Evolutionary conservation across 1,140 invertebrate genomes (phyloP).

Genomic region (Drosophila insularis): DNA sequence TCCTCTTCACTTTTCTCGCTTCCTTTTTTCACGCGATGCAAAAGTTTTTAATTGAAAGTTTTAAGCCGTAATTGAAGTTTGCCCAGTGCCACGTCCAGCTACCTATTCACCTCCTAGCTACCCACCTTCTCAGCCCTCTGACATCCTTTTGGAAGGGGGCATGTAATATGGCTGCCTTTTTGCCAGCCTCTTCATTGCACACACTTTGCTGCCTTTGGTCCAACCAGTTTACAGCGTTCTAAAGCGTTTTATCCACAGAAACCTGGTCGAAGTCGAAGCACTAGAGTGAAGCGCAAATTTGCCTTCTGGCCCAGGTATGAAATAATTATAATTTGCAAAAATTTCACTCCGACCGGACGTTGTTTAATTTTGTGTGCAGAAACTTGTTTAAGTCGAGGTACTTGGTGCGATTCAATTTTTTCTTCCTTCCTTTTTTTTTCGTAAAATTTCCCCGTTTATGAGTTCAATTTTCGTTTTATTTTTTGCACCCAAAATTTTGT

Average conservation of each 20-base stretch:
- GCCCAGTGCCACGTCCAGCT: conserved; percentile 44
- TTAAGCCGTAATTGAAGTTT: conserved; percentile 69
- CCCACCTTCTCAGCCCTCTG: not conserved
- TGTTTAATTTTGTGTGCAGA: conserved; percentile 64
- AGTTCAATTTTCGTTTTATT: conserved; percentile 18
- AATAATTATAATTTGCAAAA: conserved; percentile 68
- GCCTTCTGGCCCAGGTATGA: conserved; percentile 58
- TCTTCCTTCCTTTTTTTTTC: not conserved
- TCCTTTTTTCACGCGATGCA: conserved; percentile 55
- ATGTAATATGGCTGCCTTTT: conserved; percentile 42
- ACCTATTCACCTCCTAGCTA: not conserved
- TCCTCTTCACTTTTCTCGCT: conserved; percentile 1
- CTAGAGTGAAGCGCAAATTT: conserved; percentile 63
- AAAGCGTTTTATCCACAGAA: conserved; percentile 55
- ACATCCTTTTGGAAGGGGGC: not conserved
- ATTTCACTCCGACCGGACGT: conserved; percentile 38
- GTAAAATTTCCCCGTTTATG: conserved; percentile 15
- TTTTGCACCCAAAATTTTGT: conserved; percentile 15
- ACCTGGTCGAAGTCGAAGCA: conserved; percentile 32
- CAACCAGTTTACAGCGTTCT: conserved; percentile 39
- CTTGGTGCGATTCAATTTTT: conserved; percentile 32
- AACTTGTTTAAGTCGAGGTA: conserved; percentile 48
- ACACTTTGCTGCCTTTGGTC: conserved; percentile 33
- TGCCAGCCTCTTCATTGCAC: conserved; percentile 55
- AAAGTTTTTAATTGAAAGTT: conserved; percentile 70